A percentile compares a stretch with the other conserved stretches of the same genome.
Evolutionary conservation across 2,797 vertebrate genomes (phyloP).

Genomic region (Gadopsis marmoratus): DNA sequence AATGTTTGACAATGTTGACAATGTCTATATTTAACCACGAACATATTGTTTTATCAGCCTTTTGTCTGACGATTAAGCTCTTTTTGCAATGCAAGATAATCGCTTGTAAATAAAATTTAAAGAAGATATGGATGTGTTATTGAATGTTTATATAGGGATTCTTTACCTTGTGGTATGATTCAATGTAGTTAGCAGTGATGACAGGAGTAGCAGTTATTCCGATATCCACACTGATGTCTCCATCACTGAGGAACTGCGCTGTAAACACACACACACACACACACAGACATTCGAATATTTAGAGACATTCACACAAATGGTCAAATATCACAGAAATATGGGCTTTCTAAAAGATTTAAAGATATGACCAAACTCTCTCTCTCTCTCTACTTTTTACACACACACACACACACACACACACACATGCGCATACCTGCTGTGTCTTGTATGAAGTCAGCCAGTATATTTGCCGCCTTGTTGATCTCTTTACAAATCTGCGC

Average conservation of each 20-base stretch:
- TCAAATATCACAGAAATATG: not conserved
- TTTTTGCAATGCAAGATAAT: not conserved
- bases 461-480: constrained; percentile 85
- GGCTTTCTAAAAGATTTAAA: not conserved
- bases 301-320: not conserved
- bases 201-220: constrained; percentile 83
- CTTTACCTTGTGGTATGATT: constrained; percentile 92
- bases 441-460: constrained; percentile 88
- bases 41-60: not conserved
- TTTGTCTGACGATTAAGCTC: not conserved
- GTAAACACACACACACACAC: constrained; percentile 41
- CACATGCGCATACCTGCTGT: constrained; percentile 83
- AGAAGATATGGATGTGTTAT: not conserved
- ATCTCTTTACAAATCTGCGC: constrained; percentile 92
- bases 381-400: not conserved
- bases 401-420: constrained; percentile 5
- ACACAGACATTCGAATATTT: not conserved
- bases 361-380: not conserved
- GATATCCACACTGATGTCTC: constrained; percentile 86
- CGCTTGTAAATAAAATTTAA: not conserved
- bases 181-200: constrained; percentile 87
- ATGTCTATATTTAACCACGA: not conserved
- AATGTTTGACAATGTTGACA: constrained; percentile 8
- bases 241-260: constrained; percentile 87
- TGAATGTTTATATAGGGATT: not conserved